Evolutionary conservation across 2,888 invertebrate genomes (phyloP).

Genomic region (Leucophenga maculata): DNA sequence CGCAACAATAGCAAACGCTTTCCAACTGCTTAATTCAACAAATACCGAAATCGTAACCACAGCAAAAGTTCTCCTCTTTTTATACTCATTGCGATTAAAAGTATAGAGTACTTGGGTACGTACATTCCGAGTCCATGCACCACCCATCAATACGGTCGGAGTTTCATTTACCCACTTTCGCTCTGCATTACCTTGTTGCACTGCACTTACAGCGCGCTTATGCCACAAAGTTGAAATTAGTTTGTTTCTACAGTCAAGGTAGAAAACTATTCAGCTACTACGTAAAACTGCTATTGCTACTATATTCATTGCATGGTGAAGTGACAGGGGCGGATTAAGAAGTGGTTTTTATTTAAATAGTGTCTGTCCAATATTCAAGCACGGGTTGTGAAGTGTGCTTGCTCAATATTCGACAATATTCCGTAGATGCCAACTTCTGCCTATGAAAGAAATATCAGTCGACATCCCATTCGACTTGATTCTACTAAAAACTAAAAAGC

Average conservation of each 20-base stretch:
- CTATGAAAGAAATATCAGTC: no score
- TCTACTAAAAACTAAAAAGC: no score
- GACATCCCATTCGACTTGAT: no score
- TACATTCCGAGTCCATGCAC: background rate
- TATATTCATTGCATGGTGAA: background rate
- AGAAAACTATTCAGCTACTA: background rate
- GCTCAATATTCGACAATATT: no score
- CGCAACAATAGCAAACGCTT: background rate
- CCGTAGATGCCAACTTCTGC: no score
- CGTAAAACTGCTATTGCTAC: no score
- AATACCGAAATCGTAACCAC: slow-evolving; percentile 4
- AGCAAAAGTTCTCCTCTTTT: slow-evolving; percentile 5
- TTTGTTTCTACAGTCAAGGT: slow-evolving; percentile 44
- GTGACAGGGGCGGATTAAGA: slow-evolving; percentile 31
- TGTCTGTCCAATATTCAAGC: no score
- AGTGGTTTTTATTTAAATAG: no score
- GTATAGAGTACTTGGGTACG: no score
- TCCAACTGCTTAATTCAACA: background rate
- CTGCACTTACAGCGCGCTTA: slow-evolving; percentile 26
- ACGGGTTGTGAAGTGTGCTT: no score
- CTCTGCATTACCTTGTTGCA: slow-evolving; percentile 2
- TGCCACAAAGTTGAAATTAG: slow-evolving; percentile 44
- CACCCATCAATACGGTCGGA: background rate
- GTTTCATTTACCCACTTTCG: slow-evolving; percentile 10
- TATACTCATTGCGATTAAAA: background rate